Conservation (phyloP, 2,797 vertebrate species). For the Clarias laeviceps region DNA sequence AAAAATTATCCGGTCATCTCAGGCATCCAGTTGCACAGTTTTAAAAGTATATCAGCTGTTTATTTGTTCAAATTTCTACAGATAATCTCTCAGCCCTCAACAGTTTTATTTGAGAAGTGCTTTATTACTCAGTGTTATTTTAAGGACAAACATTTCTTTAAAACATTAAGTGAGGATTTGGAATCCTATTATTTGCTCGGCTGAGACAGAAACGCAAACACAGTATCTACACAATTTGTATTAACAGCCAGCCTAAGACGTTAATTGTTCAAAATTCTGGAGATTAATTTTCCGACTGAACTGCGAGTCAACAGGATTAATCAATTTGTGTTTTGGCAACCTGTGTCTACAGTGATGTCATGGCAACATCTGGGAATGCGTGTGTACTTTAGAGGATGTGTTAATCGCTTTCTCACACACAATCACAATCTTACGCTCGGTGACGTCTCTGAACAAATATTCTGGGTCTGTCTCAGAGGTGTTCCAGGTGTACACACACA, state of each 20-base stretch:
- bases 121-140: neutral
- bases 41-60: neutral
- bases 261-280: neutral
- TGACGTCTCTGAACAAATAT: conserved; percentile 28
- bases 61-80: neutral
- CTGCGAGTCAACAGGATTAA: conserved; percentile 7
- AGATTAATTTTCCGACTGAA: neutral
- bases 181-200: neutral
- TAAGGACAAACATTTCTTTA: neutral
- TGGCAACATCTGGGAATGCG: conserved; percentile 29
- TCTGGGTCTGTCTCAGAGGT: conserved; percentile 22
- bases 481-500: conserved; percentile 50
- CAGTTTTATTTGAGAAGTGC: neutral
- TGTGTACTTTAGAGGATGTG: conserved; percentile 11
- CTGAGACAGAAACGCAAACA: neutral
- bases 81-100: neutral
- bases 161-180: neutral
- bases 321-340: conserved; percentile 28
- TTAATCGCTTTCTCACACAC: conserved; percentile 42
- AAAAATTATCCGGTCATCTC: neutral
- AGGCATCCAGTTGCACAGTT: neutral
- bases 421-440: conserved; percentile 8
- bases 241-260: neutral
- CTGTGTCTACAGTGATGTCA: conserved; percentile 44
- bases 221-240: neutral